Conservation (phyloP, 2,113 vertebrate species). For the Cynopterus brachyotis region DNA sequence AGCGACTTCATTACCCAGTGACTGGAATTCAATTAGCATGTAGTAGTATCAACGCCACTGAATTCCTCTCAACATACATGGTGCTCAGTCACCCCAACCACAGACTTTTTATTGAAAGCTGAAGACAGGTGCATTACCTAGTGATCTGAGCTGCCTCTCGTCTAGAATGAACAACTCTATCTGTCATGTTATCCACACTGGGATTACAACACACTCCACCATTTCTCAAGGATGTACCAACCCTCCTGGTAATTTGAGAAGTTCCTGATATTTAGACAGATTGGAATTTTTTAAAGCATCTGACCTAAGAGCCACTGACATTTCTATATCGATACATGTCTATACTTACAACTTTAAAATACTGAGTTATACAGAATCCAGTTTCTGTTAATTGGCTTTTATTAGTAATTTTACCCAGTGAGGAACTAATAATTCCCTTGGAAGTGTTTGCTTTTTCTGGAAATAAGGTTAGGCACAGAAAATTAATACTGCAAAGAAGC, state of each 20-base stretch:
- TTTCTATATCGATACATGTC: not conserved
- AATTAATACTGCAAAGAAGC: not conserved
- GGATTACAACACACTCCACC: not conserved
- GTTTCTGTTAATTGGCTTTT: not conserved
- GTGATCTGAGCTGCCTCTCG: not conserved
- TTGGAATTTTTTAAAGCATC: not conserved
- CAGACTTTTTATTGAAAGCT: not conserved
- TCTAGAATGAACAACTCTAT: not conserved
- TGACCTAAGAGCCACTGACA: not conserved
- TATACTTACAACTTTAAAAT: not conserved
- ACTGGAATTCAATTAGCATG: not conserved
- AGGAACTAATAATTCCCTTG: not conserved
- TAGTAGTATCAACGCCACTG: not conserved
- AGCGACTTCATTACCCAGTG: not conserved
- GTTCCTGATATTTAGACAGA: not conserved
- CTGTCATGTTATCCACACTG: not conserved
- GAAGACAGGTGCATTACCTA: not conserved
- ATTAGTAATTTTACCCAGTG: not conserved
- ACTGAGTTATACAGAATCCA: not conserved
- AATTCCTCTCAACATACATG: not conserved
- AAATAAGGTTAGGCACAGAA: constrained; percentile 5
- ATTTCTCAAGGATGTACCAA: not conserved
- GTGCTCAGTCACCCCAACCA: not conserved
- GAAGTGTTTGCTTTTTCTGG: not conserved
- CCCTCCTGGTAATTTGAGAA: not conserved